Base-by-base conservation (phyloP, 2,888 invertebrate species). In the Dromius quadrimaculatus region DNA sequence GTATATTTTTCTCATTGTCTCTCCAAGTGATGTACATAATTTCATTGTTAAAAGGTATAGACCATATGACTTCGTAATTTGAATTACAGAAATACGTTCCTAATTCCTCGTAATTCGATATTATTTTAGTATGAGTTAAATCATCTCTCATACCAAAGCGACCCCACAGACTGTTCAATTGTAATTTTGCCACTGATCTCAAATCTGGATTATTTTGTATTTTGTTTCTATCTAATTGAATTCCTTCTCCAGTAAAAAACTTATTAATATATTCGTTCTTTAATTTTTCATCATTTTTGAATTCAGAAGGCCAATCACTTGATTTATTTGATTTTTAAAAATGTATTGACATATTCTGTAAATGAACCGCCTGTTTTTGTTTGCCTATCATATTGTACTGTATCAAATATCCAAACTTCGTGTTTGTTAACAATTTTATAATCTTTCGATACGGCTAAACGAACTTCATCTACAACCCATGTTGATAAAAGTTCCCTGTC, bases 141-240 rank as follows among this genome's bases (percentile, higher is more conserved):
- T 20, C 3, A 13, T 77, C 79, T 77, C 50, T 79, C 86, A 83
- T 19, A 87, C 79, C 77, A 41, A 66, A 34, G n/a, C 34, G 34
- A 43, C 45, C 47, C 74, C 74, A 75, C 20, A 75, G 72, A 9
- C 45, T 62, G 43, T 75, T 76, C 9, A 75, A 62, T 9, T 57
- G 47, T 2, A 76, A 61, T 41, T 75, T 76, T 3, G 74, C 71
- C 1, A 74, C 15, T 1, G 61, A 50, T 19, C 75, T 64, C 2
- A 70, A 47, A 2, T 72, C 75, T 2, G 74, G 65, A 57, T 76
- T 76, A 11, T 45, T 61, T 4, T 6, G 34, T 22, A 73, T 73
- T 45, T 62, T 63, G 6, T 3, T 34, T 9, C 6, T 22, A n/a
- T 76, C 71, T 9, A 73, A 17, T 8, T 15, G 13, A 28, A 73